phyloP scores from a whole-genome alignment of 2,113 vertebrate genomes.

The Antennarius striatus region DNA sequence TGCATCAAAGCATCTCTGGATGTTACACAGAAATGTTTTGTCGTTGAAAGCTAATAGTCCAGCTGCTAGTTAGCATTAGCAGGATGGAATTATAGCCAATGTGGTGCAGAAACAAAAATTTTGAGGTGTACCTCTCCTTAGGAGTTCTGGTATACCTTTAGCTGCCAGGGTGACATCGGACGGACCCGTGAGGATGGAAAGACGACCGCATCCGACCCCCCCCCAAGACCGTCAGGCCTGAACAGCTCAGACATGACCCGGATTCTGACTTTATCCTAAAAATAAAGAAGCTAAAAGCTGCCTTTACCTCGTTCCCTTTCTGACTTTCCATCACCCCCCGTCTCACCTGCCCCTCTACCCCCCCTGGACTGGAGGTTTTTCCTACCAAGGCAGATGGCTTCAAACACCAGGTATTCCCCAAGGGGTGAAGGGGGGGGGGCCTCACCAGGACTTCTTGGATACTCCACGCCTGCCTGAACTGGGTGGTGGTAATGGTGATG shows the following conservation, averaged over 20 bases:
- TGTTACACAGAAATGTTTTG: background rate
- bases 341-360: background rate
- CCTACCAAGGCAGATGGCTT: constrained; percentile 64
- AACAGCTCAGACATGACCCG: too few relatives aligned
- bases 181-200: too few relatives aligned
- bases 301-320: constrained; percentile 4
- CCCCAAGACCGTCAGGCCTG: too few relatives aligned
- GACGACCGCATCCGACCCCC: too few relatives aligned
- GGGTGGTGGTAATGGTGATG: too few relatives aligned
- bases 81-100: background rate
- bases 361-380: constrained; percentile 7
- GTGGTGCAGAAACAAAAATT: too few relatives aligned
- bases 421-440: constrained; percentile 10
- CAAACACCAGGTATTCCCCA: constrained; percentile 63
- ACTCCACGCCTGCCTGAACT: constrained; percentile 44
- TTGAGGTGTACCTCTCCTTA: too few relatives aligned
- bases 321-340: constrained; percentile 21
- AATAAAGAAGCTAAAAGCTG: background rate
- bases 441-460: constrained; percentile 60
- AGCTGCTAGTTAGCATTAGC: background rate
- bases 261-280: background rate
- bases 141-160: too few relatives aligned
- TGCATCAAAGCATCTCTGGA: background rate
- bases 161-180: too few relatives aligned
- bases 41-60: background rate